A percentile compares a stretch with the other conserved stretches of the same genome.
phyloP scores from a whole-genome alignment of 2,888 invertebrate species.

The Andrena bucephala region DNA sequence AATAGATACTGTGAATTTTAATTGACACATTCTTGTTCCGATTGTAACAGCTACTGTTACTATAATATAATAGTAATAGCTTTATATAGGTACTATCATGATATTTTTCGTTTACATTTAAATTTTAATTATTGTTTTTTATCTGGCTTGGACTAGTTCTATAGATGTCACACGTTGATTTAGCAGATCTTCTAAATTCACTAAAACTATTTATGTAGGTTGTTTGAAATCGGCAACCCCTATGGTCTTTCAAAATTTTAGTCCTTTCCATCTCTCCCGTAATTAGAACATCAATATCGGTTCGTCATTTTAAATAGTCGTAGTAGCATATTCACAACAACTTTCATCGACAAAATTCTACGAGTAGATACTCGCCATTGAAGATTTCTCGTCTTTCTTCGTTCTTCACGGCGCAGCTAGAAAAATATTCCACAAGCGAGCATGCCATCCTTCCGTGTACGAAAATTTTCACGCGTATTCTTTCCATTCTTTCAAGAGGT shows the following conservation, averaged over 20 bases:
- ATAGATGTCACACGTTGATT: not conserved
- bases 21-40: no score
- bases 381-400: not conserved
- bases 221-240: conserved; percentile 4
- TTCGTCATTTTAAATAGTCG: not conserved
- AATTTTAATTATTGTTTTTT: no score
- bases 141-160: not conserved
- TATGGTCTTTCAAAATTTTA: conserved; percentile 1
- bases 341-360: no score
- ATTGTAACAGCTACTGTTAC: no score
- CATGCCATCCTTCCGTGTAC: conserved; percentile 6
- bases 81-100: no score
- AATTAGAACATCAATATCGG: not conserved
- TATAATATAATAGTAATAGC: no score
- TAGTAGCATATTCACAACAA: not conserved
- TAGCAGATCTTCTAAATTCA: not conserved
- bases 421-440: not conserved
- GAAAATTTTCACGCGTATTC: not conserved
- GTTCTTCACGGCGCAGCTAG: not conserved
- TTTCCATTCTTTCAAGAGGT: not conserved
- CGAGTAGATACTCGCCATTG: not conserved
- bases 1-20: no score
- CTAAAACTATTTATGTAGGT: not conserved
- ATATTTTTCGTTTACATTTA: no score
- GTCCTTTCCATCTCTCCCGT: not conserved